These are phyloP conservation scores for Stylophora pistillata DNA, from an alignment of 64 coral and sea anemone genomes.

Conservation along the genomic window DNA sequence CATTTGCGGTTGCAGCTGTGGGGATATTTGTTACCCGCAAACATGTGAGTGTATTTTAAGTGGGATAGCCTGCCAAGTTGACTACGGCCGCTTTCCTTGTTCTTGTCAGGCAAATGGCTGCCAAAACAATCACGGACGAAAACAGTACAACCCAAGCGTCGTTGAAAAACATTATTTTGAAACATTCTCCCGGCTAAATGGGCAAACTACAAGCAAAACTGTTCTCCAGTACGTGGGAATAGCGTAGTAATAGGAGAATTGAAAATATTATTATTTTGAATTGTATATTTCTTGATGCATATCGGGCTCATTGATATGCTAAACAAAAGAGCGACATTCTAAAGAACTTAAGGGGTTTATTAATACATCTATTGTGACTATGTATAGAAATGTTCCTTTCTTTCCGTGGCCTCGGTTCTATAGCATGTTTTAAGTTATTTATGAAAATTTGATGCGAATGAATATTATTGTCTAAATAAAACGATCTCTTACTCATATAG, in stretches of 20 bases:
- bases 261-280: background rate
- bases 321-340: background rate
- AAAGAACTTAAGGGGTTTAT: background rate
- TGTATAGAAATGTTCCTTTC: background rate
- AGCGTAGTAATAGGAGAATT: background rate
- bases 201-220: slow-evolving; percentile 3
- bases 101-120: slow-evolving; percentile 75
- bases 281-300: background rate
- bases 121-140: slow-evolving; percentile 81
- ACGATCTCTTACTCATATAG: no score
- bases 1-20: slow-evolving; percentile 89
- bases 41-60: slow-evolving; percentile 87
- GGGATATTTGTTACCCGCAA: slow-evolving; percentile 78
- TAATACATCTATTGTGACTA: background rate
- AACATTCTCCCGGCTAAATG: slow-evolving; percentile 79
- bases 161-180: slow-evolving; percentile 87
- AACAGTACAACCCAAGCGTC: slow-evolving; percentile 77
- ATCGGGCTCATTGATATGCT: background rate
- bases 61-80: slow-evolving; percentile 90
- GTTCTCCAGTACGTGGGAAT: slow-evolving; percentile 32
- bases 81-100: slow-evolving; percentile 92
- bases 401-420: background rate
- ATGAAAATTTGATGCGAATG: background rate
- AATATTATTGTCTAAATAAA: background rate
- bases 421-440: slow-evolving; percentile 2